Evolutionary conservation across 2,797 vertebrate species (phyloP).

Genomic region (Onychomys torridus): DNA sequence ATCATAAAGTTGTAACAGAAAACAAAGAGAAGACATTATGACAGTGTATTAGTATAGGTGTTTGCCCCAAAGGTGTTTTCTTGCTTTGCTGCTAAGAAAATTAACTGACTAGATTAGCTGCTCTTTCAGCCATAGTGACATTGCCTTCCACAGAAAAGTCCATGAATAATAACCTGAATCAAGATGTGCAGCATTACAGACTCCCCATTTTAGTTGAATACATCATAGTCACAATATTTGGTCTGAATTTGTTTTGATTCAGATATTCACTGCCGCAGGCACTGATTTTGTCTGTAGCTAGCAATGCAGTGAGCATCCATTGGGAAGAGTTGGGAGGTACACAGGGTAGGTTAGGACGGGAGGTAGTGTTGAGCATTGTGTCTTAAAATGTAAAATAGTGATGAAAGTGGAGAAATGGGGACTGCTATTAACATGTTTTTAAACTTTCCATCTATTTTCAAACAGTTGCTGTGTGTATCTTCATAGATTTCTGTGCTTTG

Average conservation of each 20-base stretch:
- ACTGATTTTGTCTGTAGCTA: not conserved
- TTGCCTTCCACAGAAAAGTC: not conserved
- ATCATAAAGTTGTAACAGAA: not conserved
- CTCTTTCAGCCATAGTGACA: not conserved
- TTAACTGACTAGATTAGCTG: not conserved
- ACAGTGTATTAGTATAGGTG: not conserved
- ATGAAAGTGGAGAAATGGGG: not conserved
- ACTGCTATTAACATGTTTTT: not conserved
- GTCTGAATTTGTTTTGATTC: constrained; percentile 19
- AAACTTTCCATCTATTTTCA: not conserved
- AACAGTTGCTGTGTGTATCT: not conserved
- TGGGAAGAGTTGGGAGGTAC: not conserved
- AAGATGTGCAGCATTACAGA: not conserved
- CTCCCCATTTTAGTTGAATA: not conserved
- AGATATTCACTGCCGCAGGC: not conserved
- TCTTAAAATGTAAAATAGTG: constrained; percentile 13
- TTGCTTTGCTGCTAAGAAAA: not conserved
- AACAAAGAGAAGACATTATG: not conserved
- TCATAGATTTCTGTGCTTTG: not conserved
- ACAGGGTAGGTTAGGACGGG: not conserved
- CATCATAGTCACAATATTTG: not conserved
- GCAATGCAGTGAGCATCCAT: not conserved
- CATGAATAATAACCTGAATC: not conserved
- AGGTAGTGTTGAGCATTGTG: not conserved
- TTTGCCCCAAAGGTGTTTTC: not conserved